Conservation (phyloP, 2,888 invertebrate species). For the Calliphora vomitoria region DNA sequence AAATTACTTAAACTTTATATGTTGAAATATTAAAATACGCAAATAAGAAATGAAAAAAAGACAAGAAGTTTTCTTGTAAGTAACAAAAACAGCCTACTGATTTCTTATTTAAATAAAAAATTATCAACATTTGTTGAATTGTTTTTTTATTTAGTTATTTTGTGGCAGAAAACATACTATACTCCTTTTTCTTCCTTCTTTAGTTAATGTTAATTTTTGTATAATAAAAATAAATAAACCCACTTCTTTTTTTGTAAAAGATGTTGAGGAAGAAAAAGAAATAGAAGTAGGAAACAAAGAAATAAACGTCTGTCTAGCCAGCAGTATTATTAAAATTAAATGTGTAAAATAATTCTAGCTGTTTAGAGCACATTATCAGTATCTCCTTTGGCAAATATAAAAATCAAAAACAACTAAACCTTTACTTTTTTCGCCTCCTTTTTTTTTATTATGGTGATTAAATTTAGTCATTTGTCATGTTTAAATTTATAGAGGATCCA, state of each 20-base stretch:
- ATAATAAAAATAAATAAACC: conserved; percentile 48
- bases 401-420: not conserved
- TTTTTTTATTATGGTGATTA: conserved; percentile 65
- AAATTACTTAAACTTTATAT: not conserved
- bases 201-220: not conserved
- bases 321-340: conserved; percentile 42
- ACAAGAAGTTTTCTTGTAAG: conserved; percentile 42
- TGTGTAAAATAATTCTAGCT: conserved; percentile 55
- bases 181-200: conserved; percentile 48
- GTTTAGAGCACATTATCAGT: conserved; percentile 32
- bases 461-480: conserved; percentile 71
- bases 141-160: no score
- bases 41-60: conserved; percentile 1
- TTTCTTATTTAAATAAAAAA: conserved; percentile 30
- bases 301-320: conserved; percentile 20
- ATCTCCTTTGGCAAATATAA: not conserved
- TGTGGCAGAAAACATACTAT: not conserved
- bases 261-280: not conserved
- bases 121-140: conserved; percentile 24
- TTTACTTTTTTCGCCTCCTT: conserved; percentile 41
- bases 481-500: conserved; percentile 70
- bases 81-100: conserved; percentile 10
- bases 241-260: conserved; percentile 35
- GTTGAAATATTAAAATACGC: conserved; percentile 17
- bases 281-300: conserved; percentile 28